Evolutionary conservation across 1,140 invertebrate species (phyloP), one percentile per base, ranked within the genome.

Genomic region (Armadillidium nasatum): DNA sequence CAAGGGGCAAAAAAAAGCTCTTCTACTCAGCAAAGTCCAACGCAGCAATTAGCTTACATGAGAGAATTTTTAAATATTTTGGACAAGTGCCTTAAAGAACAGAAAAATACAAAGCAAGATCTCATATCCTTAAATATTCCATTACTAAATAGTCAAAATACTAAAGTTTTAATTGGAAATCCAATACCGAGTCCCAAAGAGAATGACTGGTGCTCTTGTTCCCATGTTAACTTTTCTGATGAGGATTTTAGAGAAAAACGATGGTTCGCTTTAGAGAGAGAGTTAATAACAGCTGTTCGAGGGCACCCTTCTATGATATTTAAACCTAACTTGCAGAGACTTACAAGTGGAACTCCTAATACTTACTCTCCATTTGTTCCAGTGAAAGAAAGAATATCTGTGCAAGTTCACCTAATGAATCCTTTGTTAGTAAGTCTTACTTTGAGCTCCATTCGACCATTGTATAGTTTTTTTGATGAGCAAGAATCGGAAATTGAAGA

Each of bases 51-150:
- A 71, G 89, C 89, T 76, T 96, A 95, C 86, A 87, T 97, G 9
- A 89, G 92, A 82, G 95, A 97, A 86, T 97, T 94, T 86, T 88
- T 97, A 78, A 88, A 91, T 82, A 91, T 91, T 43, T 90, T 92
- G 81, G 90, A 91, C 68, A 74, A 86, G 91, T 93, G 84, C 85
- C 85, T 85, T 54, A 77, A 71, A 33, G 68, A 74, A 45, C 43
- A 76, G 54, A 77, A 72, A 71, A 54, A 15, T 15, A 19, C 22
- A 4, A 9, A 10, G 43, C 43, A 87, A 78, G 86, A 85, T 44
- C 86, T 86, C 43, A 84, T 87, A 23, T 85, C 86, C 76, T 84
- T 92, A 80, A 92, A 90, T 23, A 86, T 91, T 78, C 94, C 90
- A 76, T 83, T 89, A 77, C 86, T 92, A 80, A 87, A 89, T 82